These are phyloP conservation scores for Polypterus bichir DNA, from an alignment of 2,113 vertebrate species.

Conservation along the genomic window DNA sequence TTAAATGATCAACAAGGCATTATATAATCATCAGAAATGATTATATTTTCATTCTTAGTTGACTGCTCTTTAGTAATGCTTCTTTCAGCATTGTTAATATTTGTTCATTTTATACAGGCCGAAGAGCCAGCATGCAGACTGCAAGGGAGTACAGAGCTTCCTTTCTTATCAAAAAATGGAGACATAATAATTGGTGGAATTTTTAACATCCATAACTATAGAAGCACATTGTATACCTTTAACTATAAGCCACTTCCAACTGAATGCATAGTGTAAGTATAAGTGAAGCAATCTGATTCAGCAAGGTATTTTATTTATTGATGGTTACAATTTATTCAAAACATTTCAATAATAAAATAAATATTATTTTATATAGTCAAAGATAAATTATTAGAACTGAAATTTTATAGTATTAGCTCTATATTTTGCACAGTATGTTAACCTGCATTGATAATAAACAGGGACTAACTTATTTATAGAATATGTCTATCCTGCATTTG, in stretches of 20 bases:
- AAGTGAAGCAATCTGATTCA: neutral
- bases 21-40: no score
- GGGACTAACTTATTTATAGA: no score
- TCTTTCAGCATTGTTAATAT: neutral
- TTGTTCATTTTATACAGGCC: neutral
- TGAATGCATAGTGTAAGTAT: constrained; percentile 9
- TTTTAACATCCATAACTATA: constrained; percentile 17
- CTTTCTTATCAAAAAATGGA: constrained; percentile 7
- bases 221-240: constrained; percentile 11
- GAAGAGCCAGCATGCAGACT: constrained; percentile 8
- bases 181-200: constrained; percentile 20
- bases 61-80: neutral
- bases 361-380: no score
- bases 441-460: no score
- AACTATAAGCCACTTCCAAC: constrained; percentile 15
- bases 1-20: no score
- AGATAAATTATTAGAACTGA: no score
- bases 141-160: constrained; percentile 7
- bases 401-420: no score
- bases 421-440: no score
- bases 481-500: neutral
- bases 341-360: no score
- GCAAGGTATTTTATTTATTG: no score
- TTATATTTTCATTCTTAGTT: no score
- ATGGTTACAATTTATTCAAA: no score